Evolutionary conservation across 2,888 invertebrate genomes (phyloP), one percentile per base, ranked within the genome.

Genomic region (Papilio elwesi): DNA sequence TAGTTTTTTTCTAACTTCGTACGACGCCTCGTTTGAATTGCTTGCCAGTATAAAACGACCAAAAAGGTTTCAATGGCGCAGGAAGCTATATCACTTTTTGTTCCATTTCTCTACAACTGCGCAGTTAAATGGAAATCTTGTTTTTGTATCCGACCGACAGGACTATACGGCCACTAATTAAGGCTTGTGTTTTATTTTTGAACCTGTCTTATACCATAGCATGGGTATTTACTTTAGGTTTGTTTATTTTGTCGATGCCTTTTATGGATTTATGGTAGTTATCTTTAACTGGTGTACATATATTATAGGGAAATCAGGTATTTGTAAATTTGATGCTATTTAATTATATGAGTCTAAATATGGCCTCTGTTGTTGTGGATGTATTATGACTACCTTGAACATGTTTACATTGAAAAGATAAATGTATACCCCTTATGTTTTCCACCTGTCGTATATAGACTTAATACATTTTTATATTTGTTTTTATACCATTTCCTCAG

Each of bases 31-130:
- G 36, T 12, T 7, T 55, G 7, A n/a, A 13, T 12, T 6, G 48
- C 12, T 57, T 48, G 68, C 47, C 55, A 68, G 57, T 48, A 63
- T 15, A 13, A 68, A 68, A 68, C 26, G 16, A 57, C 12, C 47
- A 38, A 59, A 59, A 59, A 38, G 48, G 15, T 48, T 68, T 66
- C 52, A 52, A 52, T n/a, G n/a, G 26, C 47, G 26, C 47, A 13
- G 15, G 15, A 53, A 36, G 26, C n/a, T 26, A 26, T n/a, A 11
- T 13, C 13, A 47, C 65, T 65, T 65, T 70, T 70, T 70, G 55
- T 38, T 70, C 55, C 55, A 57, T 57, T 49, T 57, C 57, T 49
- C 53, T 38, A 55, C 38, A 63, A 62, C 71, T 66, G 62, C 67
- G 71, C 51, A 64, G 53, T 55, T 12, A 68, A 55, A 63, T 65